Evolutionary conservation across 1,140 invertebrate species (phyloP).

Genomic region (Asbolus verrucosus): DNA sequence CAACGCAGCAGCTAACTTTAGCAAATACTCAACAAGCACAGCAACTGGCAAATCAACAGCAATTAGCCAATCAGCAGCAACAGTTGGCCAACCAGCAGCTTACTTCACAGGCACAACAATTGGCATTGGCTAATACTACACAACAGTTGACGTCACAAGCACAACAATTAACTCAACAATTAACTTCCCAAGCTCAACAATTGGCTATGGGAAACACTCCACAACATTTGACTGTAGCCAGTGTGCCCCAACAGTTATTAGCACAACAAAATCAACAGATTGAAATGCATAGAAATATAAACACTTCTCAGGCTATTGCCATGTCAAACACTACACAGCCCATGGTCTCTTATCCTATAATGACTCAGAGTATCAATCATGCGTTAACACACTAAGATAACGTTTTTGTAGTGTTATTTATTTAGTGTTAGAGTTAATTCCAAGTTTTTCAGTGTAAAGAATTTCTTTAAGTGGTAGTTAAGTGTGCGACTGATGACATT

Average conservation of each 20-base stretch:
- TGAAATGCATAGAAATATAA: conserved; percentile 62
- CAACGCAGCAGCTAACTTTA: conserved; percentile 58
- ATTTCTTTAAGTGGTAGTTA: conserved; percentile 1
- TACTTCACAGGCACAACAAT: conserved; percentile 59
- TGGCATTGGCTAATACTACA: conserved; percentile 58
- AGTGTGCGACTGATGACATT: conserved; percentile 18
- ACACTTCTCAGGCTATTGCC: conserved; percentile 66
- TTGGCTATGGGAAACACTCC: conserved; percentile 56
- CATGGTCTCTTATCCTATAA: conserved; percentile 79
- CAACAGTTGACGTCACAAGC: conserved; percentile 62
- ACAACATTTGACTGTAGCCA: conserved; percentile 57
- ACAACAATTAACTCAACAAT: conserved; percentile 61
- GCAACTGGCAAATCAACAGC: conserved; percentile 61
- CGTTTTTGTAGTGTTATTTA: background rate
- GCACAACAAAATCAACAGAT: conserved; percentile 64
- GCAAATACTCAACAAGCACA: conserved; percentile 56
- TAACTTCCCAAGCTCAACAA: conserved; percentile 62
- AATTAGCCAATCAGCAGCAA: conserved; percentile 53
- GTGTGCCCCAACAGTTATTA: conserved; percentile 58
- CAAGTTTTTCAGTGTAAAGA: conserved; percentile 1
- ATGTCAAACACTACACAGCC: conserved; percentile 71
- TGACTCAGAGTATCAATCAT: conserved; percentile 70
- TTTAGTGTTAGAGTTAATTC: conserved; percentile 13
- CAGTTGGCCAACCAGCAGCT: conserved; percentile 55
- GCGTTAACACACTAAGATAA: conserved; percentile 55